Base-by-base conservation (phyloP, 2,888 invertebrate species). In the Ganaspis brasiliensis region DNA sequence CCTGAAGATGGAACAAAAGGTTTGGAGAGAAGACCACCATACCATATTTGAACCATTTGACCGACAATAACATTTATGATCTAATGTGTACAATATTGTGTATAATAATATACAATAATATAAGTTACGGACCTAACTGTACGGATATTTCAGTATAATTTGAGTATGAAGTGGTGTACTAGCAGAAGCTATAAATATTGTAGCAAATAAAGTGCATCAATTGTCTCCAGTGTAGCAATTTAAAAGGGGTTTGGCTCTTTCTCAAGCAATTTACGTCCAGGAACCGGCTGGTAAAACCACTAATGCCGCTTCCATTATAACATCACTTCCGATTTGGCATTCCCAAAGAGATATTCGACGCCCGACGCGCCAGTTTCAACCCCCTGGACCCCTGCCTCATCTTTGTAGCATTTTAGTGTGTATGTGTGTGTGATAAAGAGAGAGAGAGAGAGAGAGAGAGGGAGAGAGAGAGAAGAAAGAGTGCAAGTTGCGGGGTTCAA, bases 251-350 rank as follows among this genome's bases (percentile, higher is more conserved):
- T 63, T 21, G 40, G 37, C 79, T 82, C 83, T 87, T 84, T 84
- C 85, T 78, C 79, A 72, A 77, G 79, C 82, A 84, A 84, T 84
- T 86, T 81, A 79, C 79, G 76, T 83, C 82, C 78, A 63, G 63
- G 82, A 78, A 80, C 72, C 79, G 71, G 71, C 78, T 80, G 83
- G 81, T 85, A 85, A 87, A 88, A 87, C 88, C 88, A 85, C 89
- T 89, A 88, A 87, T 88, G 87, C 86, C 81, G 82, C 83, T 84
- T 88, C 88, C 88, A 88, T 88, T 88, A 89, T 89, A 87, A 89
- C 82, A 87, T 89, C 89, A 87, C 87, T 88, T 89, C 87, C 89
- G 88, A 89, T 89, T 88, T 87, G 83, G 84, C 86, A 84, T 84
- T 85, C 79, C 82, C 81, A 77, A 74, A 70, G 26, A 67, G 82